A percentile compares a stretch with the other conserved stretches of the same genome.
phyloP scores from a whole-genome alignment of 64 coral and sea anemone genomes.

The Montipora foliosa region DNA sequence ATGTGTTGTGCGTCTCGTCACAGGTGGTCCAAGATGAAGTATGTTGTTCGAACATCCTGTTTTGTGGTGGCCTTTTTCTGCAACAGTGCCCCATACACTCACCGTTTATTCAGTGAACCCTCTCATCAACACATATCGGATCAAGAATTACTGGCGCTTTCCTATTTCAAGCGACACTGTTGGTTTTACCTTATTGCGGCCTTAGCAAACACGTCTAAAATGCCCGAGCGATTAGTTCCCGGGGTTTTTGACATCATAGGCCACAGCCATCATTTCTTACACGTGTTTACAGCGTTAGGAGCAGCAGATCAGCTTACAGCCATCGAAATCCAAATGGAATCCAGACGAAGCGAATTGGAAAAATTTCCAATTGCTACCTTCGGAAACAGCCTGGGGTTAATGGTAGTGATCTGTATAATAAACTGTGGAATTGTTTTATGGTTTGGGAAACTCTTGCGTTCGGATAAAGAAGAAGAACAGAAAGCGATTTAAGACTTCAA shows the following conservation, averaged over 20 bases:
- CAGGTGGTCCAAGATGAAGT: conserved; percentile 83
- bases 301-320: conserved; percentile 87
- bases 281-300: conserved; percentile 86
- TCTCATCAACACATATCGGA: neutral
- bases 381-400: conserved; percentile 77
- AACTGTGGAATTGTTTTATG: conserved; percentile 74
- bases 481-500: conserved; percentile 42
- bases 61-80: conserved; percentile 87
- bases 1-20: conserved; percentile 90
- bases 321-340: conserved; percentile 76
- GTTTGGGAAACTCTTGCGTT: conserved; percentile 78
- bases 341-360: conserved; percentile 57
- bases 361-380: conserved; percentile 56
- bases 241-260: conserved; percentile 86
- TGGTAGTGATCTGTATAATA: conserved; percentile 60
- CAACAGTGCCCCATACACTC: conserved; percentile 79
- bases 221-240: conserved; percentile 85
- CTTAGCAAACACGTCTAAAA: conserved; percentile 78
- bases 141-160: conserved; percentile 6
- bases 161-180: conserved; percentile 82
- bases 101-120: conserved; percentile 55
- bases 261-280: conserved; percentile 93
- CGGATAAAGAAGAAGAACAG: conserved; percentile 90
- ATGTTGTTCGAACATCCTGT: conserved; percentile 81
- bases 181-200: conserved; percentile 80